A percentile compares a stretch with the other conserved stretches of the same genome.
Evolutionary conservation across 1,140 invertebrate genomes (phyloP).

Genomic region (Dufourea novaeangliae): DNA sequence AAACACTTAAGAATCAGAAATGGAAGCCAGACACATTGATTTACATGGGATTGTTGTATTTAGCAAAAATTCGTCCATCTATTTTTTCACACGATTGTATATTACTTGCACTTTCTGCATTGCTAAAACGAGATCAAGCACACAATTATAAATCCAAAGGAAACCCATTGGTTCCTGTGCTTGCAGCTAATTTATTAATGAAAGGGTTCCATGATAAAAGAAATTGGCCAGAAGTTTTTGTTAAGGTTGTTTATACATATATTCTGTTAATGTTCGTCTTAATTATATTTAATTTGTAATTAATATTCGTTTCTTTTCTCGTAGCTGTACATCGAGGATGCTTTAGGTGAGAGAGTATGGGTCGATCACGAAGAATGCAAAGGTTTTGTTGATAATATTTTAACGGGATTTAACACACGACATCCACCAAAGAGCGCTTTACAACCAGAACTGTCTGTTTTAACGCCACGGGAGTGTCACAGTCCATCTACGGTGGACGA

Average conservation of each 20-base stretch:
- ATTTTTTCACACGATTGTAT: constrained; percentile 91
- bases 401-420: constrained; percentile 93
- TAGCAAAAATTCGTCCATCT: constrained; percentile 90
- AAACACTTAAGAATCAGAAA: constrained; percentile 85
- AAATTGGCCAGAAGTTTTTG: constrained; percentile 90
- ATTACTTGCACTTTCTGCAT: constrained; percentile 89
- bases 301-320: constrained; percentile 64
- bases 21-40: constrained; percentile 91
- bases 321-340: constrained; percentile 96
- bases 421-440: constrained; percentile 85
- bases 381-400: constrained; percentile 95
- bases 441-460: constrained; percentile 83
- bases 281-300: constrained; percentile 3
- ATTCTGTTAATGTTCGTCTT: constrained; percentile 12
- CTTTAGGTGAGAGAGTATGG: constrained; percentile 95
- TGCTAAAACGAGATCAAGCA: constrained; percentile 91
- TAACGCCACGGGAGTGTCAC: constrained; percentile 80
- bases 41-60: constrained; percentile 89
- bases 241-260: constrained; percentile 83
- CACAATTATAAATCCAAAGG: constrained; percentile 88
- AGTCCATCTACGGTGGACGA: constrained; percentile 82
- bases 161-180: constrained; percentile 90
- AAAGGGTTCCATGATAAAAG: constrained; percentile 89
- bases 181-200: constrained; percentile 93
- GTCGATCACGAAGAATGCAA: constrained; percentile 96